Evolutionary conservation across 1,140 invertebrate species (phyloP).

Genomic region (Drosophila funebris): DNA sequence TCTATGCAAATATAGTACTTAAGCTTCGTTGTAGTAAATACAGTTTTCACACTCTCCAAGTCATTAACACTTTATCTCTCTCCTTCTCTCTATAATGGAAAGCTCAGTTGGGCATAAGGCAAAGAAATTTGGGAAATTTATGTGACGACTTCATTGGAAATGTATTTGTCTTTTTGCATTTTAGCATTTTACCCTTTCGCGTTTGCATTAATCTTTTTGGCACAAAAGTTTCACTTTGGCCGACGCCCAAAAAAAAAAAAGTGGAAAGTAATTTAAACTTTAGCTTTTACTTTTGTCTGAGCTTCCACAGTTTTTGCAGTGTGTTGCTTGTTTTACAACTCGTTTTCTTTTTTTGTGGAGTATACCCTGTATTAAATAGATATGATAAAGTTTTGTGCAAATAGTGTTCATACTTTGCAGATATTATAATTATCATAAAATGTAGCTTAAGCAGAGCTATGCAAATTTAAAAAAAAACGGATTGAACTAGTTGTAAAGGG

Average conservation of each 20-base stretch:
- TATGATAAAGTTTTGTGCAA: not conserved
- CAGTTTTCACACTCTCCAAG: not conserved
- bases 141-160: conserved; percentile 47
- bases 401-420: not conserved
- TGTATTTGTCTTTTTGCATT: conserved; percentile 36
- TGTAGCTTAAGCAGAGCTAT: not conserved
- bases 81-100: conserved; percentile 25
- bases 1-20: not conserved
- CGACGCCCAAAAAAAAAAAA: conserved; percentile 36
- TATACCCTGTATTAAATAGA: conserved; percentile 1
- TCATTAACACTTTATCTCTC: conserved; percentile 2
- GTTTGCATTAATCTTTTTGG: conserved; percentile 54
- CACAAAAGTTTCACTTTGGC: conserved; percentile 62
- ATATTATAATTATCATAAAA: not conserved
- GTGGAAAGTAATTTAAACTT: conserved; percentile 78
- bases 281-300: conserved; percentile 64
- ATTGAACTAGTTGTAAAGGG: no score
- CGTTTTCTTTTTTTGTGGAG: no score
- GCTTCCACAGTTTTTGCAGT: conserved; percentile 12
- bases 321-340: conserved; percentile 1
- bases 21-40: not conserved
- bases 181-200: conserved; percentile 40
- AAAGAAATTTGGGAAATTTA: conserved; percentile 27
- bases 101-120: conserved; percentile 1
- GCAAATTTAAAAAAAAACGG: no score